phyloP scores from a whole-genome alignment of 2,888 invertebrate species.

The Lacanobia oleracea region DNA sequence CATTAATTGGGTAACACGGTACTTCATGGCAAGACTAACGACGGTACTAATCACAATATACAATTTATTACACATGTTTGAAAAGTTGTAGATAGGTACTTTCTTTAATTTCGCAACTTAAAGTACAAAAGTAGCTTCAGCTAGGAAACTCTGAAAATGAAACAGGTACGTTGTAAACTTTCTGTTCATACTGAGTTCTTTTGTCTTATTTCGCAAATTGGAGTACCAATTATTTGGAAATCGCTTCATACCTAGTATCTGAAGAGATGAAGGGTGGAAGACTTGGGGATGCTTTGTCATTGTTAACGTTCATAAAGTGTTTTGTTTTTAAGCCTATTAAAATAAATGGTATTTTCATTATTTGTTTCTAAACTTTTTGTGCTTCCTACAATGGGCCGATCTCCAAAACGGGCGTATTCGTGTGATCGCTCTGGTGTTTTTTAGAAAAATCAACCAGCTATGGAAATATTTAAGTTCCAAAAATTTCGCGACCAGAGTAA shows the following conservation, averaged over 20 bases:
- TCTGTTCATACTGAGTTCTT: constrained; percentile 1
- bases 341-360: constrained; percentile 6
- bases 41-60: too few relatives aligned
- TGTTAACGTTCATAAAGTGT: constrained; percentile 12
- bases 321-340: not conserved
- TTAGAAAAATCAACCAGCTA: too few relatives aligned
- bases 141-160: not conserved
- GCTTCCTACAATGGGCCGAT: too few relatives aligned
- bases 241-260: constrained; percentile 3
- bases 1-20: too few relatives aligned
- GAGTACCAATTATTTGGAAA: constrained; percentile 27
- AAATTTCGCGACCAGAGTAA: too few relatives aligned
- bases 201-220: constrained; percentile 36
- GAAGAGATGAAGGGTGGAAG: not conserved
- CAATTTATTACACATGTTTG: not conserved
- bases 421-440: too few relatives aligned
- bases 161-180: not conserved
- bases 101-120: not conserved
- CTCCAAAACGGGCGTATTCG: too few relatives aligned
- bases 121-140: not conserved
- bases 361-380: constrained; percentile 7
- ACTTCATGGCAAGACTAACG: too few relatives aligned
- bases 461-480: too few relatives aligned
- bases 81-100: not conserved
- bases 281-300: not conserved